Evolutionary conservation across 2,113 vertebrate genomes (phyloP), one percentile per base, ranked within the genome.

Genomic region (Leucopternis melanops): DNA sequence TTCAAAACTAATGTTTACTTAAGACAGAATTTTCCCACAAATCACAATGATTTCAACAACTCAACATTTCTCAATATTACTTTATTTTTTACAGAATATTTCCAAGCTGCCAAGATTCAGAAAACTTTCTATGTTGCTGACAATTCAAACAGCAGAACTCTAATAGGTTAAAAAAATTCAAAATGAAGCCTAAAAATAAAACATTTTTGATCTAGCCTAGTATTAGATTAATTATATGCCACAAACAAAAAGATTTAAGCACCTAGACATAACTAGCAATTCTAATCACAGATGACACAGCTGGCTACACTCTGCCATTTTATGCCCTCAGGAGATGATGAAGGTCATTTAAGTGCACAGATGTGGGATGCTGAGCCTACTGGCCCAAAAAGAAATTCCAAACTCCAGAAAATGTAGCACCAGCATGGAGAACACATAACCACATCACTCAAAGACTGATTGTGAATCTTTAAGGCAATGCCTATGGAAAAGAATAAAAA

Each of bases 281-380:
- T 47, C 45, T 47, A 47, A 47, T 47, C 45, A 52, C 58, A 83
- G 75, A 90, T 86, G 79, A 97, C 75, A 90, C 34, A 73, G 82
- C 36, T 90, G 94, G 94, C 90, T 95, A 92, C 15, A 45, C 12
- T 74, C 54, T 93, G 91, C 94, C 94, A 93, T 90, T 93, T 87
- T 75, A 70, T 62, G 54, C 67, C 96, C 67, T 77, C 71, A 70
- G 88, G 92, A 90, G 25, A 77, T 21, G 8, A 58, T 61, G 54
- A 92, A 94, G 91, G 94, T 96, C 94, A 95, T 94, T 83, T 69
- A 69, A 92, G 94, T 95, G 72, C 95, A 95, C 59, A 34, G 44
- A 92, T 92, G 91, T 90, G 86, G 72, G 92, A 93, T 58, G 82
- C 54, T 58, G 29, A 83, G 69, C 32, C 63, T 66, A 86, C 34